Percentiles rank a stretch among this genome's conserved stretches.
phyloP scores from a whole-genome alignment of 2,113 vertebrate species.

The Periophthalmus modestus region DNA sequence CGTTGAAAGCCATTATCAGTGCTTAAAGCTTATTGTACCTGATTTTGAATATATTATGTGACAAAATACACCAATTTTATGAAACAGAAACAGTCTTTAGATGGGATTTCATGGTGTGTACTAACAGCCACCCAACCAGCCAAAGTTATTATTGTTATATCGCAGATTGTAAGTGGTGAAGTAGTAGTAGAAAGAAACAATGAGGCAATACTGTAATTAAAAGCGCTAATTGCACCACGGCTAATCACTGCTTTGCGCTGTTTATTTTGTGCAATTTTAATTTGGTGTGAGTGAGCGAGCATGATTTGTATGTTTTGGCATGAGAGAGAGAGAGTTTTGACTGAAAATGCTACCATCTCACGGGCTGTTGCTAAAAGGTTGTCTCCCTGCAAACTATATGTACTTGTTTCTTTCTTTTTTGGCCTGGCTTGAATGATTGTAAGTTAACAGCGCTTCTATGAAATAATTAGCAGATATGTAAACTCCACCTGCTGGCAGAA shows the following conservation, averaged over 20 bases:
- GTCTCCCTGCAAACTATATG: constrained; percentile 18
- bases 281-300: constrained; percentile 28
- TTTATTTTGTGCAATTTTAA: constrained; percentile 55
- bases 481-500: constrained; percentile 75
- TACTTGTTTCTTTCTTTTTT: constrained; percentile 24
- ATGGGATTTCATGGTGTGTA: constrained; percentile 9
- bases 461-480: constrained; percentile 59
- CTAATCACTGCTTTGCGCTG: constrained; percentile 63
- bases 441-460: constrained; percentile 61
- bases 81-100: constrained; percentile 24
- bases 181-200: constrained; percentile 63
- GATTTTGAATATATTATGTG: constrained; percentile 41
- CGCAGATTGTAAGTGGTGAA: constrained; percentile 60
- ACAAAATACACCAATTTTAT: constrained; percentile 34
- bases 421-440: constrained; percentile 58
- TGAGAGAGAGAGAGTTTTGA: constrained; percentile 33
- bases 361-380: constrained; percentile 34
- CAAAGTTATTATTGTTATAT: constrained; percentile 61
- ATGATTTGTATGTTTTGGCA: constrained; percentile 30
- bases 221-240: constrained; percentile 62
- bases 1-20: constrained; percentile 31
- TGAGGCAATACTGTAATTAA: constrained; percentile 64
- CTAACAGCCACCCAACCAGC: constrained; percentile 38
- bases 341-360: constrained; percentile 43
- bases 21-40: constrained; percentile 24